Evolutionary conservation across 2,888 invertebrate genomes (phyloP), one percentile per base, ranked within the genome.

Genomic region (Cheilosia scutellata): DNA sequence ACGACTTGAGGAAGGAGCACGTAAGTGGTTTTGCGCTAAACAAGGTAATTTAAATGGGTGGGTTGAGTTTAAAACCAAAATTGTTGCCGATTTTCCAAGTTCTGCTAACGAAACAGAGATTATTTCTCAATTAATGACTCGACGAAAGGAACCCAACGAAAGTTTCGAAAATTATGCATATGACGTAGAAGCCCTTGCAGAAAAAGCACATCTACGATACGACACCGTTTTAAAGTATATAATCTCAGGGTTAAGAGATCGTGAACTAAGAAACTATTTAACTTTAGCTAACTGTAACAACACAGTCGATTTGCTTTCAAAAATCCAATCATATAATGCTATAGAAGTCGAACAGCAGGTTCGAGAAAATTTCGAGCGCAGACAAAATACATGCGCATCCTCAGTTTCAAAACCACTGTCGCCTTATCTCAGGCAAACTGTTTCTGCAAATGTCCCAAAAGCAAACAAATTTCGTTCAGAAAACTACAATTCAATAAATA

Each of bases 121-220:
- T 31, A 44, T 70, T 1, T 60, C 60, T 2, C 53, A 77, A 47
- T 47, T 70, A 29, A 11, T 47, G 9, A 1, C 13, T 20, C 42
- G 77, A 9, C 42, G 53, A 5, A 77, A 77, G 27, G 53, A 77
- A 20, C 9, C 44, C 4, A 31, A 55, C 33, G 77, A 70, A 53
- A 77, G 40, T 42, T 77, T 20, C 16, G 68, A 77, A 20, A 70
- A 53, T 9, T 70, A 62, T 20, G 53, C 58, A 0, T 77, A 33
- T 7, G 68, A 66, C 31, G 9, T 68, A 0, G 76, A 37, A 9
- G 51, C 49, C 2, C 58, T 29, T 4, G 68, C 76, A 6, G 9
- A 53, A 16, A 53, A 53, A 33, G 31, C 44, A 20, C 40, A 27
- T 16, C 60, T 58, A 13, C 16, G 31, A n/a, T 16, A 60, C 16